Evolutionary conservation across 2,888 invertebrate species (phyloP).

Genomic region (Cinara cedri): DNA sequence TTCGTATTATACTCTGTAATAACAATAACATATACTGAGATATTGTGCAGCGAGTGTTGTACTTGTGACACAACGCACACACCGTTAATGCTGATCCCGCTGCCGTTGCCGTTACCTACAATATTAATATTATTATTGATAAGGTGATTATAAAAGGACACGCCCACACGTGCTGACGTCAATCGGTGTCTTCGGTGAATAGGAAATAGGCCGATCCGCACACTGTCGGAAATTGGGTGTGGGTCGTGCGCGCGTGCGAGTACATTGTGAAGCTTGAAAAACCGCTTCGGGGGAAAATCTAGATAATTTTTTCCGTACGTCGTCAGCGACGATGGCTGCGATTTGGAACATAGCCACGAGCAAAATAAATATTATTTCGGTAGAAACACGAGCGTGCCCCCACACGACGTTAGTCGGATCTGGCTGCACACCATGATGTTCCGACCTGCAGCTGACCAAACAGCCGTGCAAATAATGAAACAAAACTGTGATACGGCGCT

Average conservation of each 20-base stretch:
- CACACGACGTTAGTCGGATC: neutral
- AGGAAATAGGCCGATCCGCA: too few species aligned
- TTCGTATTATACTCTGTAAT: neutral
- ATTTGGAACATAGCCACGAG: slow-evolving; percentile 31
- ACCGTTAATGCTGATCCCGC: too few species aligned
- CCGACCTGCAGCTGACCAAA: slow-evolving; percentile 49
- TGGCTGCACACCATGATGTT: neutral
- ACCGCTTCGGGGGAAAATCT: neutral
- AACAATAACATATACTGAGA: neutral
- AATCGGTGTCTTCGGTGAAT: neutral
- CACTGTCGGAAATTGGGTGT: neutral
- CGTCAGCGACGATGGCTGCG: too few species aligned
- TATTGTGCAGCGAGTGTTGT: neutral
- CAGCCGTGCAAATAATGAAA: neutral
- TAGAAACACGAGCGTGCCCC: slow-evolving; percentile 6
- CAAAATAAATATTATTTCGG: slow-evolving; percentile 40
- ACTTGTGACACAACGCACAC: neutral
- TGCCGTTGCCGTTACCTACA: slow-evolving; percentile 25
- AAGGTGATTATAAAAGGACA: slow-evolving; percentile 40
- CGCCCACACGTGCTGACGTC: slow-evolving; percentile 52
- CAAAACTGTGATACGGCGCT: neutral
- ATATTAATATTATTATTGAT: slow-evolving; percentile 32
- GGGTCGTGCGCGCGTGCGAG: neutral
- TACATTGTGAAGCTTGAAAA: neutral
- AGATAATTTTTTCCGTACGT: too few species aligned